Evolutionary conservation across 1,140 invertebrate species (phyloP).

Genomic region (Carposina sasakii): DNA sequence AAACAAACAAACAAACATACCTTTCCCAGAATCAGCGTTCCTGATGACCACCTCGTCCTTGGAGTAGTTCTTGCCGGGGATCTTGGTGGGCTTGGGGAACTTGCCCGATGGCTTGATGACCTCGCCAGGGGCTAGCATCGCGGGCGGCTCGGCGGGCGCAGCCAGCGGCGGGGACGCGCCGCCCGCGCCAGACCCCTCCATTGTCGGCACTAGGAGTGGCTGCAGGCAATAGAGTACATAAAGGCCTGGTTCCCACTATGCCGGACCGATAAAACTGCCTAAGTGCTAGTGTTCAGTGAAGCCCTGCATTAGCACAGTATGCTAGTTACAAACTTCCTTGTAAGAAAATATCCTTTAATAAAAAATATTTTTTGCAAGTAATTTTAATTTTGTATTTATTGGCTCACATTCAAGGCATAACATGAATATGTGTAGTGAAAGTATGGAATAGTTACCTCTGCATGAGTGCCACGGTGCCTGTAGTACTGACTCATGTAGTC

Average conservation of each 20-base stretch:
- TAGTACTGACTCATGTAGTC: conserved; percentile 89
- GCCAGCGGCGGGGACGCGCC: conserved; percentile 64
- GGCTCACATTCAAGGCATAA: too few relatives aligned
- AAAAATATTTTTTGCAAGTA: too few relatives aligned
- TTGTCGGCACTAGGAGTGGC: conserved; percentile 62
- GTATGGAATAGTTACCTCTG: conserved; percentile 74
- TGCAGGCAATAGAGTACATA: too few relatives aligned
- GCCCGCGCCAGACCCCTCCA: conserved; percentile 57
- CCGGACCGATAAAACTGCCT: too few relatives aligned
- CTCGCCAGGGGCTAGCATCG: conserved; percentile 83
- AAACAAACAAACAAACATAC: too few relatives aligned
- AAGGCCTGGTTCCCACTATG: too few relatives aligned
- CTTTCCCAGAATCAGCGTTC: conserved; percentile 95
- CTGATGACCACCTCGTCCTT: conserved; percentile 95
- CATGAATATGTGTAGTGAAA: background rate
- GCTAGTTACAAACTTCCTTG: too few relatives aligned
- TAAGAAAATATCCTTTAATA: too few relatives aligned
- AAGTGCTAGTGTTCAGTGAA: too few relatives aligned
- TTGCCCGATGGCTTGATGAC: conserved; percentile 90
- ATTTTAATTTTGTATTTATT: too few relatives aligned
- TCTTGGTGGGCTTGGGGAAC: conserved; percentile 89
- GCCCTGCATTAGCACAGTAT: too few relatives aligned
- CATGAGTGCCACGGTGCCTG: conserved; percentile 82
- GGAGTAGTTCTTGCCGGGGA: conserved; percentile 92
- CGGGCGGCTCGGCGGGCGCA: conserved; percentile 67